These are phyloP conservation scores for Habropoda laboriosa DNA, from an alignment of 1,140 invertebrate genomes.

Conservation along the genomic window DNA sequence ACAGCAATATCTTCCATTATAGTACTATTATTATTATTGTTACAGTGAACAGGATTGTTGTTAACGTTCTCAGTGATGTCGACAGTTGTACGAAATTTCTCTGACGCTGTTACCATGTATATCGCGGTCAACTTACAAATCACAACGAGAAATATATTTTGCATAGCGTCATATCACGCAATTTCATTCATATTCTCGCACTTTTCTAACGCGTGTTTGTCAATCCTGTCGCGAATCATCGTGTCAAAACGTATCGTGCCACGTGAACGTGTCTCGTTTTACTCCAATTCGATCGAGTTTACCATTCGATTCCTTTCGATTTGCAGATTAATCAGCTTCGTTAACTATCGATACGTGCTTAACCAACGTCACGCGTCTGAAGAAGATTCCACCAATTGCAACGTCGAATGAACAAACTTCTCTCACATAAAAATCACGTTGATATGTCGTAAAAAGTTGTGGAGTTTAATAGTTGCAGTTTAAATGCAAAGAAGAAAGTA, in stretches of 20 bases:
- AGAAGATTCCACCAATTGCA: no score
- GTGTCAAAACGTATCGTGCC: slow-evolving; percentile 1
- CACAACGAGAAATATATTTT: slow-evolving; percentile 44
- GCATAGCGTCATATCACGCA: slow-evolving; percentile 49
- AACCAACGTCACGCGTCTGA: neutral
- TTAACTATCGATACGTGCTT: neutral
- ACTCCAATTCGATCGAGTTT: neutral
- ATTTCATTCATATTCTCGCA: slow-evolving; percentile 23
- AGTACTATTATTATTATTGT: neutral
- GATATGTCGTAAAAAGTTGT: no score
- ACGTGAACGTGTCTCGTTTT: slow-evolving; percentile 12
- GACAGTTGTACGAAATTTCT: neutral
- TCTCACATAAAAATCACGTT: no score
- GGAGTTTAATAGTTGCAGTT: no score
- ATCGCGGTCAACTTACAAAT: slow-evolving; percentile 33
- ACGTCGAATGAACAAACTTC: no score
- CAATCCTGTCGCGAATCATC: slow-evolving; percentile 26
- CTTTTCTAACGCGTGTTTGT: slow-evolving; percentile 23
- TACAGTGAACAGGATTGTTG: neutral
- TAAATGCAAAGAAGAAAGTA: no score
- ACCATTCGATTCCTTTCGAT: neutral
- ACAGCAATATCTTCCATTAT: neutral
- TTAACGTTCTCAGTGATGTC: neutral
- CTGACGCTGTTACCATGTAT: slow-evolving; percentile 8
- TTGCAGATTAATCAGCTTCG: neutral